These are phyloP conservation scores for Caradrina clavipalpis DNA, from an alignment of 2,888 invertebrate species.

Conservation along the genomic window DNA sequence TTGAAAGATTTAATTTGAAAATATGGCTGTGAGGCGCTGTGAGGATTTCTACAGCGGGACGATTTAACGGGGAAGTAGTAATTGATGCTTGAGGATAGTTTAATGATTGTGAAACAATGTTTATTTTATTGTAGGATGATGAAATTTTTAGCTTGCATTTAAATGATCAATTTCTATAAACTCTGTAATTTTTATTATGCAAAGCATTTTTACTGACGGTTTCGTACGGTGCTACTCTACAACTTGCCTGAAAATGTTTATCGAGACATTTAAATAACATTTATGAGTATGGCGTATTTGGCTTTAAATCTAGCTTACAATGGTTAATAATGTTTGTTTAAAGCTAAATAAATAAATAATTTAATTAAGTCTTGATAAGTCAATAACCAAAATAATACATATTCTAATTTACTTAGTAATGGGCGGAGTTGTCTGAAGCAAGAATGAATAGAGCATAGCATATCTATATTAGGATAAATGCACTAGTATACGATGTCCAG, in stretches of 20 bases:
- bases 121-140: not conserved
- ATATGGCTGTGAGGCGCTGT: constrained; percentile 38
- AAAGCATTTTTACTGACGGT: not conserved
- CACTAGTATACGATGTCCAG: constrained; percentile 28
- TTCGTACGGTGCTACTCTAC: no score
- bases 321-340: not conserved
- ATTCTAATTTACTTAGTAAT: constrained; percentile 26
- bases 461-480: constrained; percentile 52
- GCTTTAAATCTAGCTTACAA: not conserved
- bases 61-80: constrained; percentile 1
- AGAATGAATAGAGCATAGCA: constrained; percentile 50
- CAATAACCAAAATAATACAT: constrained; percentile 21
- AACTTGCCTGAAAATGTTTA: not conserved
- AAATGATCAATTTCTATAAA: not conserved
- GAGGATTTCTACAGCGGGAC: not conserved
- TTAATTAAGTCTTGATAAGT: constrained; percentile 16
- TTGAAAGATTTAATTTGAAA: constrained; percentile 74
- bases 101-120: not conserved
- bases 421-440: constrained; percentile 47
- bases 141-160: not conserved
- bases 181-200: no score
- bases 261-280: not conserved
- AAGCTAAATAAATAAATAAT: not conserved
- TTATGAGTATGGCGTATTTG: not conserved
- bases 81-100: constrained; percentile 9